Base-by-base conservation (phyloP, 92 coral and sea anemone species). In the Pocillopora grandis region DNA sequence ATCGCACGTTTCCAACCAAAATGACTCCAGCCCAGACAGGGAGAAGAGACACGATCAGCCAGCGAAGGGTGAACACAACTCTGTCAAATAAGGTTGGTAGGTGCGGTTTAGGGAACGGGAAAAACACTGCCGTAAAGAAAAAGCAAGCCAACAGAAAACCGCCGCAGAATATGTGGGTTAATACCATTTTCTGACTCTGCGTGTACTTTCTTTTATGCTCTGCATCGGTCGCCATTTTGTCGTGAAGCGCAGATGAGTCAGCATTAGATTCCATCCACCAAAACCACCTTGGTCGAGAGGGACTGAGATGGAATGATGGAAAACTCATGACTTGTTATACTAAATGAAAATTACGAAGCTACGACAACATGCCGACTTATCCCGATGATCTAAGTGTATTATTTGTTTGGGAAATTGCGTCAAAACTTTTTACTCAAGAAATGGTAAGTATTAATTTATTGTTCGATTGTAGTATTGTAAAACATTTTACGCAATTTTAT, bases 21-120 rank as follows among this genome's bases (percentile, higher is more conserved):
- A 67, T 2, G 58, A 92, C 65, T 14, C 95, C 95, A 19, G 79
- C 84, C n/a, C 72, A 12, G 36, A 92, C 74, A 1, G 92, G 23
- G 66, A 89, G 49, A 3, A 80, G 75, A 31, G 95, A 92, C 13
- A 89, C 55, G 27, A 83, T 61, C 61, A 79, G 58, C 71, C 92
- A 85, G 19, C 87, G 80, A 23, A 89, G 70, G 14, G 92, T 82
- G 75, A 85, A 85, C 66, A 79, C 89, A 16, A 89, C 68, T 68
- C 89, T 74, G 64, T 89, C 92, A 16, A 73, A 67, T 21, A 80
- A 49, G 14, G 86, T 80, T 11, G 92, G 89, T 19, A 89, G 89
- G 58, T 48, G 76, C 9, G 80, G 90, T 59, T 78, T 61, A 23
- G 77, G 85, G 58, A 81, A 71, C n/a, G 85, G 77, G 17, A 69